These are phyloP conservation scores for Chanos chanos DNA, from an alignment of 2,797 vertebrate species.

Conservation along the genomic window DNA sequence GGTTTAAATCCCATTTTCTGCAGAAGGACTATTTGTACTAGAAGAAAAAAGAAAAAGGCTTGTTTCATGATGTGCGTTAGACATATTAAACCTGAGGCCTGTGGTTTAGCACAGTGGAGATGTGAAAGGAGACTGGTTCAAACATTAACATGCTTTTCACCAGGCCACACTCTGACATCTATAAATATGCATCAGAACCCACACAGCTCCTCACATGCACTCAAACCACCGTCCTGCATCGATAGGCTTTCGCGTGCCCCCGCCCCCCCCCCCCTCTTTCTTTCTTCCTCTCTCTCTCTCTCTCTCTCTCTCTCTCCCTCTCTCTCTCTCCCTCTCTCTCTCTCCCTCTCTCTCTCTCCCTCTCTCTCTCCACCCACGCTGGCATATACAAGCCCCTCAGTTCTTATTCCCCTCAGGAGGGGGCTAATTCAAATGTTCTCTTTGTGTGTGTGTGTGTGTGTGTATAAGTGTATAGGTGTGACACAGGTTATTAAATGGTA, in stretches of 20 bases:
- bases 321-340: neutral
- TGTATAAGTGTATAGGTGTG: neutral
- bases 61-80: neutral
- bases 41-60: conserved; percentile 4
- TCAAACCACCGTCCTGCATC: conserved; percentile 27
- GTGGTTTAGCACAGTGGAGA: conserved; percentile 5
- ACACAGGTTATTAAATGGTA: conserved; percentile 12
- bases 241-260: neutral
- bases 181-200: conserved; percentile 43
- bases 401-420: conserved; percentile 16
- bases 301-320: conserved; percentile 4
- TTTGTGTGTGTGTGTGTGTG: conserved; percentile 4
- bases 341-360: too few species aligned
- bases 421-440: conserved; percentile 14
- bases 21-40: neutral
- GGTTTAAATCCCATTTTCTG: neutral
- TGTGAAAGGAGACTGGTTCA: conserved; percentile 18
- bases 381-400: neutral
- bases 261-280: neutral
- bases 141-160: conserved; percentile 19
- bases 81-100: neutral
- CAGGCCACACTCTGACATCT: conserved; percentile 37
- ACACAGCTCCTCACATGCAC: conserved; percentile 23
- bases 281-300: neutral
- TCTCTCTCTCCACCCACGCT: conserved; percentile 33